Evolutionary conservation across 2,888 invertebrate species (phyloP), one percentile per base, ranked within the genome.

Genomic region (Parelbella ahira): DNA sequence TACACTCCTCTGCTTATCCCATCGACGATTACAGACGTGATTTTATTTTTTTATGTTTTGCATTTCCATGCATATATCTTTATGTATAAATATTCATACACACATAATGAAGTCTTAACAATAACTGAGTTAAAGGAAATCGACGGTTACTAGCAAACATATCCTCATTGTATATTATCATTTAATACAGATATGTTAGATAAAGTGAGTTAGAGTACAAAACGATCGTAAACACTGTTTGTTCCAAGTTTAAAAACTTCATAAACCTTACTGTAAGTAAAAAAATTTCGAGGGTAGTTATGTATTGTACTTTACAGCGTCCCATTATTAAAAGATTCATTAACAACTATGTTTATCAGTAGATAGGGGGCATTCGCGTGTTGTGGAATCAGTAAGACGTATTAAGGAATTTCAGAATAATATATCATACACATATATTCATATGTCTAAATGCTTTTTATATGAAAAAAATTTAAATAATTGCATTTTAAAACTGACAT

Each of bases 121-220:
- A 25, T 32, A 32, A 32, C 32, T 11, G 24, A 38, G 21, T 30
- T n/a, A 30, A 30, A 30, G 23, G 5, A 11, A 15, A 20, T 15
- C 8, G 9, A 12, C 12, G 18, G 5, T 9, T 7, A 7, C 33
- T 15, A 15, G 4, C 4, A 4, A 15, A 15, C 15, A 3, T 4
- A 2, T 4, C 4, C 4, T 3, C 15, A 15, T 15, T 15, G 15
- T 15, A 15, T 32, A 23, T 18, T 7, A 20, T 20, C 15, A 5
- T 28, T 11, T 20, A 7, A 21, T 19, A 33, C 23, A 41, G 27
- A 34, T 34, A 41, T 41, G 41, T 41, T 33, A 41, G 33, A 41
- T 41, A 34, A 34, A 28, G 41, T 33, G 41, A 28, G 41, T 21
- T 15, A 24, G 8, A 27, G 27, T 33, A 41, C 38, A 41, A 34